A percentile compares a stretch with the other conserved stretches of the same genome.
phyloP scores from a whole-genome alignment of 2,888 invertebrate species.

The Epirrita christyi region DNA sequence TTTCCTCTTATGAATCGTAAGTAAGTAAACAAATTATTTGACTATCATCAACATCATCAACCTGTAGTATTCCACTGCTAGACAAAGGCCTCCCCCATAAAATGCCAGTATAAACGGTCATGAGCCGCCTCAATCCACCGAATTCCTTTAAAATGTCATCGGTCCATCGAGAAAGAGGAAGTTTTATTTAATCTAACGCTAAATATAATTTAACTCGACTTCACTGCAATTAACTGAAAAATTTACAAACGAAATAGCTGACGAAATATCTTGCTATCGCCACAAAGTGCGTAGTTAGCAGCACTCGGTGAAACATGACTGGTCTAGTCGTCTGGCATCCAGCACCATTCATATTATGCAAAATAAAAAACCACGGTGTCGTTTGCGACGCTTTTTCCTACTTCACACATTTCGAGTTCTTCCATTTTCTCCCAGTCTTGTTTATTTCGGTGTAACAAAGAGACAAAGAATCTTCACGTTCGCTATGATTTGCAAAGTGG shows the following conservation, averaged over 20 bases:
- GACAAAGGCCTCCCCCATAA: too few species aligned
- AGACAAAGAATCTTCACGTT: slow-evolving; percentile 19
- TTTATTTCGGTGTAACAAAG: slow-evolving; percentile 22
- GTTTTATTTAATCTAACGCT: not conserved
- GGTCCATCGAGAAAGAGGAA: not conserved
- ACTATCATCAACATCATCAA: too few species aligned
- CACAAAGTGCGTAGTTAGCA: slow-evolving; percentile 19
- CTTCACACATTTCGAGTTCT: slow-evolving; percentile 46
- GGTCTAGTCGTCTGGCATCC: slow-evolving; percentile 30
- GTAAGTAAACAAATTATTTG: too few species aligned
- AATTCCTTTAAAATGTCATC: too few species aligned
- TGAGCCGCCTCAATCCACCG: too few species aligned
- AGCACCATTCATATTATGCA: slow-evolving; percentile 35
- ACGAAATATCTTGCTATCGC: slow-evolving; percentile 22
- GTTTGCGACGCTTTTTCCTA: slow-evolving; percentile 32
- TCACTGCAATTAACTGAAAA: slow-evolving; percentile 1
- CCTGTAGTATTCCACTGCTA: too few species aligned
- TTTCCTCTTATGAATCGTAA: not conserved
- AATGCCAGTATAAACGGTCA: too few species aligned
- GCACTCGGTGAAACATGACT: slow-evolving; percentile 23
- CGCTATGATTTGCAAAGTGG: slow-evolving; percentile 12
- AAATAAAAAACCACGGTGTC: slow-evolving; percentile 39
- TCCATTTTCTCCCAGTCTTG: slow-evolving; percentile 26
- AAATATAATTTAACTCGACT: not conserved
- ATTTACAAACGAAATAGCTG: slow-evolving; percentile 11